A percentile compares a stretch with the other conserved stretches of the same genome.
Evolutionary conservation across 2,113 vertebrate genomes (phyloP).

Genomic region (Malurus elegans): DNA sequence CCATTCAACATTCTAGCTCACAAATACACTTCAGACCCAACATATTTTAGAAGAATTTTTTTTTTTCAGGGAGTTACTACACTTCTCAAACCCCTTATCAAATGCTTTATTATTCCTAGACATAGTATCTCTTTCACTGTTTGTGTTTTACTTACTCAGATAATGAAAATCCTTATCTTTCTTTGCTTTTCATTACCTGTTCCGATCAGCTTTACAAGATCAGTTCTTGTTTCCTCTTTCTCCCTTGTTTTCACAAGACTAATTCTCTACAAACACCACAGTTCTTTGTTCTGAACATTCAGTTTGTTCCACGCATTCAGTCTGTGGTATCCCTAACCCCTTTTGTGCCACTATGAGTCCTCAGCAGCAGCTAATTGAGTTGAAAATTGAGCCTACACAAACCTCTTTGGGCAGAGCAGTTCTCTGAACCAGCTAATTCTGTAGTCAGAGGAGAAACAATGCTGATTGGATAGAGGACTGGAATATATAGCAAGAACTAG

Average conservation of each 20-base stretch:
- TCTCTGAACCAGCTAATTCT: neutral
- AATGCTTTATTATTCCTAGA: neutral
- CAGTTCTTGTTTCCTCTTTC: neutral
- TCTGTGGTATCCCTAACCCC: no score
- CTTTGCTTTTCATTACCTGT: neutral
- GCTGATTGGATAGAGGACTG: neutral
- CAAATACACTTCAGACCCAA: neutral
- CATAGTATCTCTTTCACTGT: neutral
- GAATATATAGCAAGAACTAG: neutral
- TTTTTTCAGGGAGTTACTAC: neutral
- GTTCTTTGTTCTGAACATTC: neutral
- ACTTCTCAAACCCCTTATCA: neutral
- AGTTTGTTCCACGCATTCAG: accelerated
- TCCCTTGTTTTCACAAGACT: neutral
- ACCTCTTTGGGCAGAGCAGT: neutral
- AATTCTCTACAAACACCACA: neutral
- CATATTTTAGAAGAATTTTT: neutral
- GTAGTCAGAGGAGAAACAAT: neutral
- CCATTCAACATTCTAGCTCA: neutral
- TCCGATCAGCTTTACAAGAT: neutral
- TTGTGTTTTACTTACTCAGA: neutral
- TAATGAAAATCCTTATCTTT: slow-evolving; percentile 10
- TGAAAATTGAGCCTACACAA: neutral
- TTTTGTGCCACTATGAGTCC: neutral
- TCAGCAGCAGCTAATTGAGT: neutral